Conservation (phyloP, 2,113 vertebrate species). For the Cinclus cinclus region DNA sequence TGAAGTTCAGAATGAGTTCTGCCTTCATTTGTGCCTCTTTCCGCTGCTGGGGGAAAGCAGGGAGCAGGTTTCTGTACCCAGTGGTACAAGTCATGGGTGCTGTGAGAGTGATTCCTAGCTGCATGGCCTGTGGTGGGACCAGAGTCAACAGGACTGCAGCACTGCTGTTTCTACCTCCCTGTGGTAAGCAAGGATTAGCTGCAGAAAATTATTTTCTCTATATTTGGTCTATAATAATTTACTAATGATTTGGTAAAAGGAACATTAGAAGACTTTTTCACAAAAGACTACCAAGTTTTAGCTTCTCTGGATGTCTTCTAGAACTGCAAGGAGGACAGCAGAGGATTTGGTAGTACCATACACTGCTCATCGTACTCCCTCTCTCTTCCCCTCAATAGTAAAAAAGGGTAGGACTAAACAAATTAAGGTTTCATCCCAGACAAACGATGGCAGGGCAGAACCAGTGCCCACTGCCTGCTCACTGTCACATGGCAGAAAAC, state of each 20-base stretch:
- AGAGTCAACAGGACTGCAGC: fast-evolving
- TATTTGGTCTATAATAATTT: background rate
- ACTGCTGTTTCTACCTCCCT: background rate
- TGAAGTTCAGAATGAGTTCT: background rate
- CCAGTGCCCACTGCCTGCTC: background rate
- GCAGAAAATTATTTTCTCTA: background rate
- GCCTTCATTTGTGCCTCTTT: background rate
- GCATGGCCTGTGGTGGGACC: background rate
- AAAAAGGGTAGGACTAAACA: background rate
- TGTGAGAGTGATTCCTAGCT: background rate
- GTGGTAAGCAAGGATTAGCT: background rate
- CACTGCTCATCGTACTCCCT: background rate
- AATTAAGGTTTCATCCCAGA: background rate
- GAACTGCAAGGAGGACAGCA: background rate
- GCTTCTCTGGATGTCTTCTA: background rate
- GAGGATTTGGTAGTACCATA: background rate
- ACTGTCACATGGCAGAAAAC: background rate
- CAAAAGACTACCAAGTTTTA: background rate
- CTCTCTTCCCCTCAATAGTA: background rate
- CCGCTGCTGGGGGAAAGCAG: background rate
- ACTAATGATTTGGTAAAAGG: background rate
- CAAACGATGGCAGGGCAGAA: background rate
- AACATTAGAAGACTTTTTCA: background rate
- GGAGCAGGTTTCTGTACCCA: background rate
- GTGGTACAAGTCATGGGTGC: fast-evolving